These are phyloP conservation scores for Coturnix japonica DNA, from an alignment of 2,113 vertebrate genomes.

Conservation along the genomic window DNA sequence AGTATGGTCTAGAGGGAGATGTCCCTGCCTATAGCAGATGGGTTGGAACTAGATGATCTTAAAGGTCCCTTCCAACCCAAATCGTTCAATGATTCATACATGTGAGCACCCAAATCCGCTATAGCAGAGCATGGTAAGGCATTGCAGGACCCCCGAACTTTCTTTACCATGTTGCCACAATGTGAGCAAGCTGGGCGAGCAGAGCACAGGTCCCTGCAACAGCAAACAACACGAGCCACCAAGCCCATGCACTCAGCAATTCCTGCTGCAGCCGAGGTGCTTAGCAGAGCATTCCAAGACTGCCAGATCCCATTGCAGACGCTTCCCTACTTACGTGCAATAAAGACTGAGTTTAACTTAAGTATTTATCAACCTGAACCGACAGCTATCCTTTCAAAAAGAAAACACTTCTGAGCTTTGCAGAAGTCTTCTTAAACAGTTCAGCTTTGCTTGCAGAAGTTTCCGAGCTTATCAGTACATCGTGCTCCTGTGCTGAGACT, in stretches of 20 bases:
- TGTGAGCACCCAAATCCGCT: background rate
- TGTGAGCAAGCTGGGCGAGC: background rate
- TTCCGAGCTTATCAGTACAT: background rate
- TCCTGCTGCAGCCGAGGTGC: background rate
- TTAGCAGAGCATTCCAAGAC: background rate
- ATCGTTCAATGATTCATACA: too few species aligned
- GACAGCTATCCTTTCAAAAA: background rate
- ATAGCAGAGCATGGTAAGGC: background rate
- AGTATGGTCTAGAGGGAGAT: too few species aligned
- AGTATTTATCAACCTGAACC: background rate
- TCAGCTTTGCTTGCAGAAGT: background rate
- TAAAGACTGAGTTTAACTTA: slow-evolving; percentile 30
- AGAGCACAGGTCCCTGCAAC: background rate
- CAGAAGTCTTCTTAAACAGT: background rate
- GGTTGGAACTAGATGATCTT: too few species aligned
- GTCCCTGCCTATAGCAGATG: too few species aligned
- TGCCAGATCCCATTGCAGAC: background rate
- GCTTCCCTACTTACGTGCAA: background rate
- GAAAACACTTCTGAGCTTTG: background rate
- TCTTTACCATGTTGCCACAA: background rate
- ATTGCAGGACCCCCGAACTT: fast-evolving
- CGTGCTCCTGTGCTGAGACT: background rate
- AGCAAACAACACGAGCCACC: background rate
- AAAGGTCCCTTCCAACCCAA: too few species aligned
- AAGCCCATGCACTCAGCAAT: background rate